Evolutionary conservation across 2,113 vertebrate species (phyloP).

Genomic region (Peucedramus taeniatus): DNA sequence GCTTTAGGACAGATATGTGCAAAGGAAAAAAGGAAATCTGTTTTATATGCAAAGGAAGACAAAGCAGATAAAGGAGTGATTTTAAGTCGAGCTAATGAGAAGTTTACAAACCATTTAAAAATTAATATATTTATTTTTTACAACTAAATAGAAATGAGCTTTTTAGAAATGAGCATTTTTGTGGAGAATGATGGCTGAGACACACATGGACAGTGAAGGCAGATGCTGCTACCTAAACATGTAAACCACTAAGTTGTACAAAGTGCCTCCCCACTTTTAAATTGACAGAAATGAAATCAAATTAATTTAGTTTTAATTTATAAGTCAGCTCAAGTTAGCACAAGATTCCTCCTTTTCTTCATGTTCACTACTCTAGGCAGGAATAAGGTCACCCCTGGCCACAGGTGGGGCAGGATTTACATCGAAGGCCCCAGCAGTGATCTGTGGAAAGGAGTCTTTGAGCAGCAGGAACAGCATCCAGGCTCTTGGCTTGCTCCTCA

Average conservation of each 20-base stretch:
- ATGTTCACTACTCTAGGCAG: conserved; percentile 1
- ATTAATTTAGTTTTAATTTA: neutral
- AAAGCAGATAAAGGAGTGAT: neutral
- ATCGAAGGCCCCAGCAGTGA: neutral
- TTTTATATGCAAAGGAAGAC: neutral
- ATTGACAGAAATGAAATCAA: neutral
- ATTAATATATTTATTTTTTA: neutral
- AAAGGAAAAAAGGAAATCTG: neutral
- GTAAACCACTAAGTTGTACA: neutral
- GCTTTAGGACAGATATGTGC: neutral
- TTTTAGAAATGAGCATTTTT: neutral
- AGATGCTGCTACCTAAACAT: neutral
- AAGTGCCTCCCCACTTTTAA: neutral
- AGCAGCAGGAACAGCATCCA: conserved; percentile 36
- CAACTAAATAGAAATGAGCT: neutral
- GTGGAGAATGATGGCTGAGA: neutral
- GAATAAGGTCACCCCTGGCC: conserved; percentile 18
- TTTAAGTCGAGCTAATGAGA: neutral
- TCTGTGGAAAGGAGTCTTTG: conserved; percentile 21
- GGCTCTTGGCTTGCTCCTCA: conserved; percentile 33
- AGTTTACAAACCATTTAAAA: neutral
- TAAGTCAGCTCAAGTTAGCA: neutral
- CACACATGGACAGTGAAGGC: neutral
- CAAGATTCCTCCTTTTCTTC: neutral
- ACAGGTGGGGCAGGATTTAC: conserved; percentile 38